phyloP scores from a whole-genome alignment of 2,888 invertebrate genomes.

The Catotricha subobsoleta region DNA sequence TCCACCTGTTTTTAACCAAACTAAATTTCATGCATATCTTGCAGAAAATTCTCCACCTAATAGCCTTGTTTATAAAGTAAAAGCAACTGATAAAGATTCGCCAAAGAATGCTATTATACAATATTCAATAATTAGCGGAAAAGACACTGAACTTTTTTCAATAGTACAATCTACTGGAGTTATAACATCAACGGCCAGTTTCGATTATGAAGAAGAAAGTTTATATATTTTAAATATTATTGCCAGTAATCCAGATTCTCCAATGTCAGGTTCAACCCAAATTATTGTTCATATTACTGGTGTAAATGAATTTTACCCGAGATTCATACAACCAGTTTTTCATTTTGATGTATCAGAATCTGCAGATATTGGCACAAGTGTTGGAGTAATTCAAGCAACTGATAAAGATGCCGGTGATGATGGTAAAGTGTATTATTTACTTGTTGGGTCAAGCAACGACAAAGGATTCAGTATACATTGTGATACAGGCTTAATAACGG shows the following conservation, averaged over 20 bases:
- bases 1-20: slow-evolving; percentile 67
- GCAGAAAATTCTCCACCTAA: slow-evolving; percentile 66
- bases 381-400: slow-evolving; percentile 72
- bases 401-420: slow-evolving; percentile 80
- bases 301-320: slow-evolving; percentile 75
- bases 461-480: slow-evolving; percentile 74
- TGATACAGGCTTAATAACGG: slow-evolving; percentile 66
- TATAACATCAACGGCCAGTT: slow-evolving; percentile 53
- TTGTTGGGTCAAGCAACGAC: slow-evolving; percentile 84
- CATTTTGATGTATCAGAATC: slow-evolving; percentile 88
- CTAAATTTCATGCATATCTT: slow-evolving; percentile 56
- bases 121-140: slow-evolving; percentile 63
- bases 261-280: slow-evolving; percentile 56
- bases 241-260: slow-evolving; percentile 73
- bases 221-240: slow-evolving; percentile 56
- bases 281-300: slow-evolving; percentile 63
- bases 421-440: slow-evolving; percentile 75
- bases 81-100: slow-evolving; percentile 71
- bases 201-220: slow-evolving; percentile 75
- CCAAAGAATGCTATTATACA: slow-evolving; percentile 71
- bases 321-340: slow-evolving; percentile 75
- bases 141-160: slow-evolving; percentile 52
- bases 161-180: slow-evolving; percentile 62
- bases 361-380: slow-evolving; percentile 64
- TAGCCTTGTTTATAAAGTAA: slow-evolving; percentile 53